A percentile compares a stretch with the other conserved stretches of the same genome.
Evolutionary conservation across 2,113 vertebrate genomes (phyloP).

Genomic region (Pachycephala philippinensis): DNA sequence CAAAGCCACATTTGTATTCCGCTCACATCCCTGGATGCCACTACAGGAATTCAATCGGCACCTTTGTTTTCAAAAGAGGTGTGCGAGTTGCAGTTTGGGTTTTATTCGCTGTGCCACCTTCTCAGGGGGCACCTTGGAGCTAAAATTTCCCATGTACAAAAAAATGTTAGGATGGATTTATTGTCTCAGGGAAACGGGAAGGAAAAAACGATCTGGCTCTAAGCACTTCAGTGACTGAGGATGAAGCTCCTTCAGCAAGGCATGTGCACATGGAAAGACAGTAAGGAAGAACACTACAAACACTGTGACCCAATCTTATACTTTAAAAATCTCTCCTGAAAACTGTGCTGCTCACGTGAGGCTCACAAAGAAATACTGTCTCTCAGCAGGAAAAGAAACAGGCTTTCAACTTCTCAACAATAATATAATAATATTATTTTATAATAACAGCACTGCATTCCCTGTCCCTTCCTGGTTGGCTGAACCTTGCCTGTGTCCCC

Average conservation of each 20-base stretch:
- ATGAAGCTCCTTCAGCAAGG: neutral
- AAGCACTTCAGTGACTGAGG: neutral
- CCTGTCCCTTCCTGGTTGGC: neutral
- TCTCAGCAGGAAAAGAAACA: neutral
- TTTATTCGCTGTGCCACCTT: neutral
- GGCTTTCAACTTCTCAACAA: neutral
- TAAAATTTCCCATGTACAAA: neutral
- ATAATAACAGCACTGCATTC: neutral
- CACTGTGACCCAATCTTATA: fast-evolving
- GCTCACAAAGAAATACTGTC: neutral
- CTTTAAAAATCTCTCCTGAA: neutral
- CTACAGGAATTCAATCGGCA: neutral
- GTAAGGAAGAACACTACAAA: neutral
- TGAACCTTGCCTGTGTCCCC: fast-evolving
- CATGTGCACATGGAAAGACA: neutral
- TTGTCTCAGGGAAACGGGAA: neutral
- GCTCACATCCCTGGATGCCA: neutral
- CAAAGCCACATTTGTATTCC: neutral
- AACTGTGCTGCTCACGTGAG: neutral
- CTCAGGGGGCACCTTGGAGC: neutral
- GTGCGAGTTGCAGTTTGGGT: fast-evolving
- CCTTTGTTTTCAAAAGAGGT: neutral
- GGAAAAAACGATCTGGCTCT: neutral
- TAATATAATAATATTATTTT: neutral
- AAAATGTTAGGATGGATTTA: neutral